A percentile compares a stretch with the other conserved stretches of the same genome.
Evolutionary conservation across 2,888 invertebrate species (phyloP).

Genomic region (Eupithecia abbreviata): DNA sequence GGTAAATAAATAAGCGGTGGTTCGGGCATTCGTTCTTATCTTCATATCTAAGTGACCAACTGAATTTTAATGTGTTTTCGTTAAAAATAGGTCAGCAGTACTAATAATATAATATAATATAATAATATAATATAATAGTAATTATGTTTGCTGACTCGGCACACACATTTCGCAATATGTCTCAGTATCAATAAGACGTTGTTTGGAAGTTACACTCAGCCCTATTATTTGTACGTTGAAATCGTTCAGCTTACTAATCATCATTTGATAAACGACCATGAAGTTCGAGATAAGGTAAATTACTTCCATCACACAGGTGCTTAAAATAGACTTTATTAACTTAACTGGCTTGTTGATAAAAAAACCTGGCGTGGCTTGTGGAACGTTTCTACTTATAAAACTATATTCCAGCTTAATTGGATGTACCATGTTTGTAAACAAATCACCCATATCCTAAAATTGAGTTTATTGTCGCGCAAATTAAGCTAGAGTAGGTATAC

Average conservation of each 20-base stretch:
- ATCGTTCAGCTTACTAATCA: neutral
- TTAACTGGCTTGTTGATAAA: slow-evolving; percentile 17
- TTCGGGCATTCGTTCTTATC: neutral
- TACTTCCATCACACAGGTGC: slow-evolving; percentile 13
- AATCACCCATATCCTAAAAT: too few relatives aligned
- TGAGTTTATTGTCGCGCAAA: neutral
- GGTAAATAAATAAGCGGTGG: too few relatives aligned
- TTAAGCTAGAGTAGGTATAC: neutral
- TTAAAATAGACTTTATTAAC: slow-evolving; percentile 27
- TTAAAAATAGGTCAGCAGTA: slow-evolving; percentile 3
- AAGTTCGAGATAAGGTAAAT: slow-evolving; percentile 13
- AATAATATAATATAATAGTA: too few relatives aligned
- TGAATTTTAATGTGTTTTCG: neutral
- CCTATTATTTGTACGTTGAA: neutral
- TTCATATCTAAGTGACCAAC: neutral
- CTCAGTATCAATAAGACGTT: too few relatives aligned
- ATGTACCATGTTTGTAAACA: too few relatives aligned
- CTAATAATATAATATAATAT: too few relatives aligned
- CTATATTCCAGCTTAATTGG: too few relatives aligned
- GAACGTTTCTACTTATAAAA: neutral
- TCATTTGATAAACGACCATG: slow-evolving; percentile 25
- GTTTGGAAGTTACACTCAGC: neutral
- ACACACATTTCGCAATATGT: too few relatives aligned
- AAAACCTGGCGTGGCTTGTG: neutral
- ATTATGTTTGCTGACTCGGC: too few relatives aligned